A percentile compares a stretch with the other conserved stretches of the same genome.
Evolutionary conservation across 2,113 vertebrate genomes (phyloP).

Genomic region (Lynx canadensis): DNA sequence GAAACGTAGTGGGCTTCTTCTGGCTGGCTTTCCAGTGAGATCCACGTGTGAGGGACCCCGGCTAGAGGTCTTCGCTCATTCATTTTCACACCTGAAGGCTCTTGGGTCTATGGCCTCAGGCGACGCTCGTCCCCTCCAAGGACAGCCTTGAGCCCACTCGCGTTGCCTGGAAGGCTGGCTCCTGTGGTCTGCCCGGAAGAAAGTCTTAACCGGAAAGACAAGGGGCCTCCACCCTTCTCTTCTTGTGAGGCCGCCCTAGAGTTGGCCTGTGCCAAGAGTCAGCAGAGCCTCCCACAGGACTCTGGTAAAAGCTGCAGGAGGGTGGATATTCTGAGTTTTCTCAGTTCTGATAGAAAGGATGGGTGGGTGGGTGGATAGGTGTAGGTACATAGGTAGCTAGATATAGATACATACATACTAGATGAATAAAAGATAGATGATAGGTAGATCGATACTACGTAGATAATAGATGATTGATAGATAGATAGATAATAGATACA

Average conservation of each 20-base stretch:
- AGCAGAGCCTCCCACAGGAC: background rate
- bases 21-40: background rate
- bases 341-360: background rate
- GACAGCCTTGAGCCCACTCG: background rate
- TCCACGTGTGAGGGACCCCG: too few relatives aligned
- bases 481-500: rapidly evolving
- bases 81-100: background rate
- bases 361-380: too few relatives aligned
- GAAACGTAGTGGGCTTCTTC: background rate
- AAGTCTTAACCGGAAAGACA: background rate
- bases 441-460: too few relatives aligned
- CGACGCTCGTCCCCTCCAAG: background rate
- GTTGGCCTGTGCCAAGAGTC: background rate
- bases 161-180: background rate
- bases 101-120: background rate
- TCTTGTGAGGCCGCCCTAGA: background rate
- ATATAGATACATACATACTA: background rate
- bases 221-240: background rate
- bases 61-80: background rate
- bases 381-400: background rate
- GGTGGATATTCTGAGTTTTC: too few relatives aligned
- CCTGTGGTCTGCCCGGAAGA: background rate
- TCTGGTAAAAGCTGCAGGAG: background rate
- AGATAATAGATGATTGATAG: background rate
- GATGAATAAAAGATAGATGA: background rate